These are phyloP conservation scores for Morpho achilles DNA, from an alignment of 2,888 invertebrate species.

Conservation along the genomic window DNA sequence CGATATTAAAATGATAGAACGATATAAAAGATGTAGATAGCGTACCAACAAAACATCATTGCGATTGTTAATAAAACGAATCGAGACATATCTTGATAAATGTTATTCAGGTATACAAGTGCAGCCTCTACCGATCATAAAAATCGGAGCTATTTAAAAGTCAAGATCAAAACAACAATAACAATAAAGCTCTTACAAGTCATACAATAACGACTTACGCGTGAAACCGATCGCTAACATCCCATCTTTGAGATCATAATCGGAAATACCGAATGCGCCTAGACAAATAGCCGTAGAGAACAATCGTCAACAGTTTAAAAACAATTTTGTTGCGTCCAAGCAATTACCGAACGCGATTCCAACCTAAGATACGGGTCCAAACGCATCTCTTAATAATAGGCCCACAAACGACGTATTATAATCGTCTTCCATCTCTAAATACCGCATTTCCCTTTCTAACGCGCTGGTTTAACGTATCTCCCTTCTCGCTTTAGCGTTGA, in stretches of 20 bases:
- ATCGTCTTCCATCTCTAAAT: slow-evolving; percentile 53
- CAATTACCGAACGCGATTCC: slow-evolving; percentile 71
- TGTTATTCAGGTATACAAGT: not conserved
- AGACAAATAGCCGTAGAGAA: slow-evolving; percentile 75
- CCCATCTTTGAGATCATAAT: slow-evolving; percentile 55
- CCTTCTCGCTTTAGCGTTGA: slow-evolving; percentile 52
- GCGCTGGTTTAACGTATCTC: slow-evolving; percentile 25
- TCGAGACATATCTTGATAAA: slow-evolving; percentile 2
- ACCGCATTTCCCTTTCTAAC: slow-evolving; percentile 44
- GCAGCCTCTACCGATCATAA: not conserved
- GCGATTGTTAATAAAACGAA: not conserved
- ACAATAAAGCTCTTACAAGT: slow-evolving; percentile 15
- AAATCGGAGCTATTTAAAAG: slow-evolving; percentile 1
- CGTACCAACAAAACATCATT: too few relatives aligned
- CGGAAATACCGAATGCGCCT: slow-evolving; percentile 55
- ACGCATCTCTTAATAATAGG: slow-evolving; percentile 75
- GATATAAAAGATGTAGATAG: too few relatives aligned
- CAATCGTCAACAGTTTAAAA: slow-evolving; percentile 73
- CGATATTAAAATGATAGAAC: too few relatives aligned
- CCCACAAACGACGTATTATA: slow-evolving; percentile 49
- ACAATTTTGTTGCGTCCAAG: slow-evolving; percentile 71
- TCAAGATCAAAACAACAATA: slow-evolving; percentile 10
- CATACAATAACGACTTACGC: slow-evolving; percentile 38
- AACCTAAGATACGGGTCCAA: slow-evolving; percentile 57
- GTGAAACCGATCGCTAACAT: slow-evolving; percentile 55